Base-by-base conservation (phyloP, 2,888 invertebrate genomes). In the Campoletis raptor region DNA sequence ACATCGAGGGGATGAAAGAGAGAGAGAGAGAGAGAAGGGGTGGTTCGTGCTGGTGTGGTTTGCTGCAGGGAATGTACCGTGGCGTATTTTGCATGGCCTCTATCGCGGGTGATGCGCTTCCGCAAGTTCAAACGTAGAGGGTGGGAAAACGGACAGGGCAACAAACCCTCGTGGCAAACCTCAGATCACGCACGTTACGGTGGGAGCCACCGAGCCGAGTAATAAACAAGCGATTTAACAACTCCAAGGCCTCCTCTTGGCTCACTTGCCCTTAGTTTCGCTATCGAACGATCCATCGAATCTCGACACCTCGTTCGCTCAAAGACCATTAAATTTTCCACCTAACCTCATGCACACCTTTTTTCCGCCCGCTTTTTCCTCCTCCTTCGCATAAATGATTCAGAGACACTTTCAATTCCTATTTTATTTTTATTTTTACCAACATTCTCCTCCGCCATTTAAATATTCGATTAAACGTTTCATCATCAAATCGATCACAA, bases 81-180 rank as follows among this genome's bases (percentile, higher is more conserved):
- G 81, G 76, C 76, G 81, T 70, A 85, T 85, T 85, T 85, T 76
- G 76, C 70, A 76, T 76, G 64, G 76, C 52, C 76, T 74, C 48
- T 77, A 69, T 79, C 73, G 72, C 36, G 52, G 85, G 64, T 70
- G 85, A 81, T 81, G 81, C 85, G 85, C 79, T 67, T 83, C 79
- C 67, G 73, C 66, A 69, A 70, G 76, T 77, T 79, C 52, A 73
- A 79, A 67, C 73, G 73, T 45, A 9, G 42, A 30, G 61, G 57
- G 52, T 37, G 61, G 69, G 48, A 40, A 54, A 79, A 52, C 73
- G 79, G 79, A 84, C 79, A 81, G 85, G 85, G 81, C 81, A 85
- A 85, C 85, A 85, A 85, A 85, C 84, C 84, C 84, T 76, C 84
- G 84, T 76, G 80, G 80, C 84, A 54, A 81, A 85, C 85, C 85